Percentiles rank a stretch among this genome's conserved stretches.
Evolutionary conservation across 2,888 invertebrate genomes (phyloP).

Genomic region (Leptarthrus brevirostris): DNA sequence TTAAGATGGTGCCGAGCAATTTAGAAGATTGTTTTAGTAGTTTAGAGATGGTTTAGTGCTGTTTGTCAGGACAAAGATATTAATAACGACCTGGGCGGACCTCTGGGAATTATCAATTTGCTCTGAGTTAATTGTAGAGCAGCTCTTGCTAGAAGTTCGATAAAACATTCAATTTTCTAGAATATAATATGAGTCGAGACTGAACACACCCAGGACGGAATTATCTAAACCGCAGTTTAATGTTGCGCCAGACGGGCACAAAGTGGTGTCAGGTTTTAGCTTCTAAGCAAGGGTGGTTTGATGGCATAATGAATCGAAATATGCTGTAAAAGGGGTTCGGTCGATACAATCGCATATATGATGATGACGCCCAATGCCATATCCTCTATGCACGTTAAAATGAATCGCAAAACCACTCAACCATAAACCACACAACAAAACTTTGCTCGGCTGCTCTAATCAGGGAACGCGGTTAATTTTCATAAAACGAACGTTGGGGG

Average conservation of each 20-base stretch:
- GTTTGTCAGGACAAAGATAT: no score
- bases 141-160: no score
- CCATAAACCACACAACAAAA: constrained; percentile 35
- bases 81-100: no score
- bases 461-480: constrained; percentile 4
- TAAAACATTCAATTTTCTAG: constrained; percentile 12
- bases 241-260: constrained; percentile 33
- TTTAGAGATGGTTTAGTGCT: no score
- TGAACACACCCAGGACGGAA: constrained; percentile 22
- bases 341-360: background rate
- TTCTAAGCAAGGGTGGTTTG: background rate
- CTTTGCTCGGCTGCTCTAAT: constrained; percentile 22
- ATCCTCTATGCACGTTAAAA: background rate
- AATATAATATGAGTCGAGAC: constrained; percentile 9
- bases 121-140: no score
- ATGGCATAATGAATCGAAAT: constrained; percentile 13
- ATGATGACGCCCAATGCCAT: background rate
- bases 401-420: background rate
- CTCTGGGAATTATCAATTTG: no score
- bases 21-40: background rate
- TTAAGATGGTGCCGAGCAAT: background rate
- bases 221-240: constrained; percentile 27
- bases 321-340: background rate
- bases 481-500: background rate
- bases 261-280: constrained; percentile 19